These are phyloP conservation scores for Pararge aegeria DNA, from an alignment of 1,140 invertebrate species.

Conservation along the genomic window DNA sequence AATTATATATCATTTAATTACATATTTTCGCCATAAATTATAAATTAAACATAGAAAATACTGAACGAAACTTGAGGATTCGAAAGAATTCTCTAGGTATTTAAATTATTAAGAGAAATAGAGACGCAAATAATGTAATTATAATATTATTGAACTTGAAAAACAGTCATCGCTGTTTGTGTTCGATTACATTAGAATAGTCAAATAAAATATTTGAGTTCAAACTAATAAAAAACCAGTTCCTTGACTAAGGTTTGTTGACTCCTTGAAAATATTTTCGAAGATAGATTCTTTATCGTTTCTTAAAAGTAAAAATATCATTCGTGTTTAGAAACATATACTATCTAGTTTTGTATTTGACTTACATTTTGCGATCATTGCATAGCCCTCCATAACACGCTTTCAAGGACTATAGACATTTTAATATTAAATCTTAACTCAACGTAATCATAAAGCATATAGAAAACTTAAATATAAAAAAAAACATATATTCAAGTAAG, in stretches of 20 bases:
- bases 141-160: constrained; percentile 23
- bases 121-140: constrained; percentile 20
- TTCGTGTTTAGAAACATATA: background rate
- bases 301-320: constrained; percentile 25
- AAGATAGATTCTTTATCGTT: constrained; percentile 42
- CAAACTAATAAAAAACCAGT: constrained; percentile 71
- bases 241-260: constrained; percentile 64
- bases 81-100: background rate
- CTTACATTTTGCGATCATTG: too few relatives aligned
- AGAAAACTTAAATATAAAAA: too few relatives aligned
- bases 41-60: too few relatives aligned
- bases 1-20: too few relatives aligned
- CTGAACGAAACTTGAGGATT: too few relatives aligned
- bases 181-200: constrained; percentile 40
- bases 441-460: too few relatives aligned
- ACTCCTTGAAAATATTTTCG: constrained; percentile 63
- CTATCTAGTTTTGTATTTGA: too few relatives aligned
- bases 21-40: too few relatives aligned
- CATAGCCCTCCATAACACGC: too few relatives aligned
- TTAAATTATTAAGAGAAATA: background rate
- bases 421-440: too few relatives aligned
- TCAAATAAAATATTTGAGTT: constrained; percentile 65
- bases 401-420: too few relatives aligned
- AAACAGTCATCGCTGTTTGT: constrained; percentile 25
- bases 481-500: too few relatives aligned